Percentiles rank a stretch among this genome's conserved stretches.
Conservation (phyloP, 2,888 invertebrate species). For the Melipona bicolor region DNA sequence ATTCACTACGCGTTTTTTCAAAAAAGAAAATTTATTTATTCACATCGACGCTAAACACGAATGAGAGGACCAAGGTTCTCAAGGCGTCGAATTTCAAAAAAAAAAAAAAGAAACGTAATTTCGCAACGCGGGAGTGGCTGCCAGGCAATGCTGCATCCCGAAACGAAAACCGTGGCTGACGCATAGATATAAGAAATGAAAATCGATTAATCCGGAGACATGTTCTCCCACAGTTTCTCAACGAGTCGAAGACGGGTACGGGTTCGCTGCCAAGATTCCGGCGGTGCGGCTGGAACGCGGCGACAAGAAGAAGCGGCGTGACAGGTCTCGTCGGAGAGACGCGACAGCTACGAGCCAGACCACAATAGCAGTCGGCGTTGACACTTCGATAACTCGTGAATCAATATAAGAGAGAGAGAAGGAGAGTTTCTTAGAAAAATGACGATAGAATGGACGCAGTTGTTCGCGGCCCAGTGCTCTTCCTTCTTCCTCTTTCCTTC, state of each 20-base stretch:
- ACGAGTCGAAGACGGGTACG: neutral
- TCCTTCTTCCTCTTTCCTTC: conserved; percentile 58
- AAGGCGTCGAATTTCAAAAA: neutral
- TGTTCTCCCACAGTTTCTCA: conserved; percentile 41
- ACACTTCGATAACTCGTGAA: conserved; percentile 73
- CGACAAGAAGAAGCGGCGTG: conserved; percentile 41
- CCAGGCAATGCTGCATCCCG: neutral
- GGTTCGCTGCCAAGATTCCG: conserved; percentile 41
- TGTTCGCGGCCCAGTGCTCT: conserved; percentile 67
- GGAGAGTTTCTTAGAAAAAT: conserved; percentile 72
- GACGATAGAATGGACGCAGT: conserved; percentile 77
- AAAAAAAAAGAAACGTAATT: neutral
- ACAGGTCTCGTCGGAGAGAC: conserved; percentile 38
- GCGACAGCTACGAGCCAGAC: conserved; percentile 30
- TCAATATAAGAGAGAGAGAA: conserved; percentile 66
- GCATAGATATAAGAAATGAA: conserved; percentile 25
- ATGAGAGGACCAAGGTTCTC: neutral
- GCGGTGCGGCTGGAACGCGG: conserved; percentile 17
- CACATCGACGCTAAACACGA: neutral
- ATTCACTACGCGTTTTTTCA: neutral
- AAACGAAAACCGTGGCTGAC: neutral
- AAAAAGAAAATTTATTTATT: neutral
- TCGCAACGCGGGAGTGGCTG: neutral
- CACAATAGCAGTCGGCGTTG: conserved; percentile 55
- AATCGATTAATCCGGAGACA: conserved; percentile 22